Percentiles rank a stretch among this genome's conserved stretches.
Evolutionary conservation across 1,140 invertebrate species (phyloP).

Genomic region (Arion vulgaris): DNA sequence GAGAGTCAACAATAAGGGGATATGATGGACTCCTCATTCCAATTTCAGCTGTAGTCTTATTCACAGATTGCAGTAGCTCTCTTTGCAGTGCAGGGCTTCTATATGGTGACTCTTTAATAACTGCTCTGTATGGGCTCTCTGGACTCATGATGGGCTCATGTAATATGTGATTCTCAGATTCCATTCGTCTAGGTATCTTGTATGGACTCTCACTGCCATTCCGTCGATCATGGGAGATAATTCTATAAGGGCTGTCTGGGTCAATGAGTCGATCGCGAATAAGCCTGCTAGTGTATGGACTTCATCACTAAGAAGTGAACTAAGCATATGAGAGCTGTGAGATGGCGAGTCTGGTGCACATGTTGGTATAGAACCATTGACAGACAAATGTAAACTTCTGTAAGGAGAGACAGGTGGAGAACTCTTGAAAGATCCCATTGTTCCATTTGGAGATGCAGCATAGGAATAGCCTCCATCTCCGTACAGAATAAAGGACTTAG

Average conservation of each 20-base stretch:
- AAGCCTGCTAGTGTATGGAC: constrained; percentile 35
- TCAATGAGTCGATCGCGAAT: constrained; percentile 42
- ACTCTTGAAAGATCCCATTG: constrained; percentile 46
- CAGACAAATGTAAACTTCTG: constrained; percentile 39
- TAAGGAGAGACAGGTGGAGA: constrained; percentile 47
- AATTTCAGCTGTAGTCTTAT: constrained; percentile 2
- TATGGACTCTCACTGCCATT: constrained; percentile 43
- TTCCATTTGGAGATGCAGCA: constrained; percentile 42
- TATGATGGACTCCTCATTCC: constrained; percentile 20
- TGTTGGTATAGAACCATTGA: constrained; percentile 15
- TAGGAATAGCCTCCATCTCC: constrained; percentile 39
- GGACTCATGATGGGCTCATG: not conserved
- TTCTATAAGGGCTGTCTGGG: constrained; percentile 41
- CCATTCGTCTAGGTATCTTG: constrained; percentile 12
- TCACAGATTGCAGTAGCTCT: constrained; percentile 15
- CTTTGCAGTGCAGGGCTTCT: constrained; percentile 27
- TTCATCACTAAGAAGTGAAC: constrained; percentile 36
- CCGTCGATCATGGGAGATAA: constrained; percentile 26
- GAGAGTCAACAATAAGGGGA: constrained; percentile 31
- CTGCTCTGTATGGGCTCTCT: not conserved
- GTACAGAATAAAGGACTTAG: constrained; percentile 43
- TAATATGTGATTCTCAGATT: constrained; percentile 19
- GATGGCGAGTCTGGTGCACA: constrained; percentile 43
- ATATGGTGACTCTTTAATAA: constrained; percentile 35
- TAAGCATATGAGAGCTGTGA: constrained; percentile 21